Percentiles rank a stretch among this genome's conserved stretches.
phyloP scores from a whole-genome alignment of 2,888 invertebrate genomes.

The Synergus itoensis region DNA sequence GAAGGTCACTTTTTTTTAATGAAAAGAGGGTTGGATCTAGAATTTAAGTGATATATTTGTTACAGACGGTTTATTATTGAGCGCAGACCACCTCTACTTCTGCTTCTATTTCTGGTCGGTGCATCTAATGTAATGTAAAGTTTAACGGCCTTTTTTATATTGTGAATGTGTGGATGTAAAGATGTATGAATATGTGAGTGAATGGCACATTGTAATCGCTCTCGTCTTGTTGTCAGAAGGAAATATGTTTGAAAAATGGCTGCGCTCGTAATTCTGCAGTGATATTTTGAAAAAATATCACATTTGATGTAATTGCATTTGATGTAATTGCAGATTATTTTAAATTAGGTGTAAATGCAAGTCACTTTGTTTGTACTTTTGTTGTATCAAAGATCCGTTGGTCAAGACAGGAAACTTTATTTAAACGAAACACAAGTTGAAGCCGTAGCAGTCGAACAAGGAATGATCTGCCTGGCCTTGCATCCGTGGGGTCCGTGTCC shows the following conservation, averaged over 20 bases:
- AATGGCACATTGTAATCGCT: neutral
- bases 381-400: too few species aligned
- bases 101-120: neutral
- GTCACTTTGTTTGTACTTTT: too few species aligned
- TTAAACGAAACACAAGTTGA: too few species aligned
- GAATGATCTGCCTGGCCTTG: too few species aligned
- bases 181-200: neutral
- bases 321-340: too few species aligned
- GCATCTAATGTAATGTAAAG: constrained; percentile 2
- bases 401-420: neutral
- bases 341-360: too few species aligned
- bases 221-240: neutral
- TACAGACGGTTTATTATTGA: neutral
- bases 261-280: too few species aligned
- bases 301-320: too few species aligned
- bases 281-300: too few species aligned
- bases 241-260: neutral
- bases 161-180: too few species aligned
- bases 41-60: neutral
- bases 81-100: neutral
- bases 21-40: neutral
- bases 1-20: neutral
- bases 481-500: too few species aligned
- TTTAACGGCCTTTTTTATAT: neutral
- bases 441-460: too few species aligned